phyloP scores from a whole-genome alignment of 2,888 invertebrate species.

The Stictocephala bisonia region DNA sequence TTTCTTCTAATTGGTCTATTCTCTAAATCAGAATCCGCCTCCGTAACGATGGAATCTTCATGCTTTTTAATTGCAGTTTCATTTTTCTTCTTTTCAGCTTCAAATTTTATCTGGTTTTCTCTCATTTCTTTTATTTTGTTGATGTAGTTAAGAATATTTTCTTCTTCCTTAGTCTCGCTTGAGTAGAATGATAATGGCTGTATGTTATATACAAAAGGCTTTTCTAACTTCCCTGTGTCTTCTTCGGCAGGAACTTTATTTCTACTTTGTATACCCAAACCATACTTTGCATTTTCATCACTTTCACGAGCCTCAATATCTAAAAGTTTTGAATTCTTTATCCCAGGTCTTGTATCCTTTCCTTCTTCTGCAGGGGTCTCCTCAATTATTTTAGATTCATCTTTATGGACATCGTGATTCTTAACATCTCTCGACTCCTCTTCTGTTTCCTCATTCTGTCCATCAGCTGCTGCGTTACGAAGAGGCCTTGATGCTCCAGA shows the following conservation, averaged over 20 bases:
- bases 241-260: conserved; percentile 18
- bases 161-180: conserved; percentile 5
- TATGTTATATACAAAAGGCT: conserved; percentile 27
- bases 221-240: background rate
- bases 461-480: background rate
- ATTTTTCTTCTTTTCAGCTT: background rate
- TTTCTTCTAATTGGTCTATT: conserved; percentile 35
- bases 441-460: background rate
- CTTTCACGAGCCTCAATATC: conserved; percentile 32
- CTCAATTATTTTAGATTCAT: background rate
- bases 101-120: conserved; percentile 32
- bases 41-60: conserved; percentile 17
- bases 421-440: background rate
- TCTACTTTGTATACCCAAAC: conserved; percentile 34
- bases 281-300: conserved; percentile 35
- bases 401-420: background rate
- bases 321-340: conserved; percentile 25
- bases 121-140: conserved; percentile 38
- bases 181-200: conserved; percentile 30
- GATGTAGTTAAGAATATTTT: conserved; percentile 35
- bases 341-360: background rate
- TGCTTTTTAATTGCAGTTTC: background rate
- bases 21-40: background rate
- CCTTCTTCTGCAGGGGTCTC: background rate
- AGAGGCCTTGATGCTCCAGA: background rate